Evolutionary conservation across 2,113 vertebrate species (phyloP).

Genomic region (Baryphthengus martii): DNA sequence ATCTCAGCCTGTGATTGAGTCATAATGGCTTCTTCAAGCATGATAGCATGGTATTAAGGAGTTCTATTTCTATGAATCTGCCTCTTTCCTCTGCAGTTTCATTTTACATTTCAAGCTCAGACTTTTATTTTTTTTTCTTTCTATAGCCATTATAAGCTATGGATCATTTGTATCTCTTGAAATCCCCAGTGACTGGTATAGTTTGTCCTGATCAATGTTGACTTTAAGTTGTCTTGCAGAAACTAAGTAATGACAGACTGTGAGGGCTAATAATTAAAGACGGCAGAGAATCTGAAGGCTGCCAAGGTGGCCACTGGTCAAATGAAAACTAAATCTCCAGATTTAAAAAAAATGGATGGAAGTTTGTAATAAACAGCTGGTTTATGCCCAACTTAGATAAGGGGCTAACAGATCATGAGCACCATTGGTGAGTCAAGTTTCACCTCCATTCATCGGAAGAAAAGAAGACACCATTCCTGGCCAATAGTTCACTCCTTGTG

Average conservation of each 20-base stretch:
- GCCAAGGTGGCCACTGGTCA: neutral
- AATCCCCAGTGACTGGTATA: neutral
- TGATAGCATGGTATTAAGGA: constrained; percentile 17
- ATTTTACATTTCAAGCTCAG: neutral
- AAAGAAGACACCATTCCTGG: neutral
- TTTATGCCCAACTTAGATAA: neutral
- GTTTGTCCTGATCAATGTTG: neutral
- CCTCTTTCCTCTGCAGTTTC: neutral
- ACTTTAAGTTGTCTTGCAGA: neutral
- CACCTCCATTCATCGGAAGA: neutral
- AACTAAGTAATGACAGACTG: constrained; percentile 33
- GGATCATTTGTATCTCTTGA: neutral
- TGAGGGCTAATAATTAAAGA: constrained; percentile 47
- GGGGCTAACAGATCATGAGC: constrained; percentile 4
- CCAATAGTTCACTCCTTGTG: neutral
- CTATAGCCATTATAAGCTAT: neutral
- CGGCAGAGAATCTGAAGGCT: neutral
- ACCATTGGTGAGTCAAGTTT: neutral
- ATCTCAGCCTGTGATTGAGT: constrained; percentile 37
- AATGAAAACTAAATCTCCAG: neutral
- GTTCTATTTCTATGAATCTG: neutral
- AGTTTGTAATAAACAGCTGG: constrained; percentile 11
- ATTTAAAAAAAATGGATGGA: constrained; percentile 1
- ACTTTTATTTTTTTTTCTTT: neutral
- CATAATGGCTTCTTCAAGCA: constrained; percentile 3